Evolutionary conservation across 2,113 vertebrate species (phyloP), one percentile per base, ranked within the genome.

Genomic region (Dolichallabes microphthalmus): DNA sequence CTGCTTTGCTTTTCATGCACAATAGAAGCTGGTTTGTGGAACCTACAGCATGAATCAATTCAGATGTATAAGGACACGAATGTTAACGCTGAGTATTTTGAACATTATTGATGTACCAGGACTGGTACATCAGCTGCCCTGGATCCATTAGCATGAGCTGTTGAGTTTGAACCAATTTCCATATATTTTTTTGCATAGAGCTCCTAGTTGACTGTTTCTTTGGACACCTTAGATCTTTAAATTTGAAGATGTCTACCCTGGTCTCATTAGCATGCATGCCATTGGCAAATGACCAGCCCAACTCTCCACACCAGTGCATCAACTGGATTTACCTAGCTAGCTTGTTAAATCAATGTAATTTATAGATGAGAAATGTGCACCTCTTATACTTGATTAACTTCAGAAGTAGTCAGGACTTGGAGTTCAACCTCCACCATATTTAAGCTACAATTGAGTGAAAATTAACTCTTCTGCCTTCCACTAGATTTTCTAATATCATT

Each of bases 1-100:
- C 75, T 80, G 60, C 53, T 83, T 79, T 63, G 75, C 19, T 78
- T 76, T 64, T 86, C 85, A 45, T 22, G 78, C 76, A 82, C 45
- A 77, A 89, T 73, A 85, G 73, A 83, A 86, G 82, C 57, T 39
- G 25, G 82, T 71, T 25, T 69, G 61, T 19, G 4, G 61, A 60
- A 74, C 69, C 63, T 57, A 45, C 45, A 6, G 45, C 8, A 45
- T n/a, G 53, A 39, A 71, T 79, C 2, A 27, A 57, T 79, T 78
- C 5, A 57, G 10, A 22, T 55, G 7, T 78, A 20, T 60, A 58
- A 35, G 30, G 10, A 10, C 19, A 20, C 30, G 27, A 12, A 57
- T 76, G 39, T 4, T 52, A 75, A 52, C 4, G 12, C 27, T 57
- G 22, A 57, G 15, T 55, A 30, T 5, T 60, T 78, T 58, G 55